phyloP scores from a whole-genome alignment of 2,888 invertebrate species.

The Auanema sp. region DNA sequence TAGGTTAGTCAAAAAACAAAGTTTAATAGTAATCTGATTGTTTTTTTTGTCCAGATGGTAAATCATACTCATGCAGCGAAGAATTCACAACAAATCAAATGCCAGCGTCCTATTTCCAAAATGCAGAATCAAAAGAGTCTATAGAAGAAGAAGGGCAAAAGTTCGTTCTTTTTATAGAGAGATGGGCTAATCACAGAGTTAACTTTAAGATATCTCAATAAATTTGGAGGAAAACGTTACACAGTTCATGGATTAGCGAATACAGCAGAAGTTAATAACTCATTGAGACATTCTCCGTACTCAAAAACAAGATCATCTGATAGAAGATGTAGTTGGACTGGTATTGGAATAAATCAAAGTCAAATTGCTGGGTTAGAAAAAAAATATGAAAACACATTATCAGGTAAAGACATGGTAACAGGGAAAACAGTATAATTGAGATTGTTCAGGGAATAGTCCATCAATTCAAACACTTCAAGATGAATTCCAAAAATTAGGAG shows the following conservation, averaged over 20 bases:
- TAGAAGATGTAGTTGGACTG: slow-evolving; percentile 61
- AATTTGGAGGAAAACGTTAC: slow-evolving; percentile 57
- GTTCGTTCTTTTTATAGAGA: not conserved
- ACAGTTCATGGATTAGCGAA: slow-evolving; percentile 46
- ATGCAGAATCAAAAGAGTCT: slow-evolving; percentile 7
- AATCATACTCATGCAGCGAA: too few relatives aligned
- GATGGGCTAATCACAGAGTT: not conserved
- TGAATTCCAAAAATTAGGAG: slow-evolving; percentile 55
- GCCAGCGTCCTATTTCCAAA: too few relatives aligned
- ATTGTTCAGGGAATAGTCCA: slow-evolving; percentile 20
- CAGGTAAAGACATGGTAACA: slow-evolving; percentile 7
- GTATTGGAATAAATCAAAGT: slow-evolving; percentile 48
- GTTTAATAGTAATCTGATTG: too few relatives aligned
- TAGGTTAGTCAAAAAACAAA: too few relatives aligned
- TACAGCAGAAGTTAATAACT: slow-evolving; percentile 22
- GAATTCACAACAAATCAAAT: too few relatives aligned
- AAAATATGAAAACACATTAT: slow-evolving; percentile 49
- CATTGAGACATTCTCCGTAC: slow-evolving; percentile 47
- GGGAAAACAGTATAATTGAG: not conserved
- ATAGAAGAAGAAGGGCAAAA: slow-evolving; percentile 49
- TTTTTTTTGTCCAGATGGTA: slow-evolving; percentile 30
- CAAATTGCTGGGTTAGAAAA: slow-evolving; percentile 56
- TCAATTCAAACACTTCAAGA: slow-evolving; percentile 48
- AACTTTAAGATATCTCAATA: slow-evolving; percentile 45
- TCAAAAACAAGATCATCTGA: slow-evolving; percentile 38